Evolutionary conservation across 2,797 vertebrate species (phyloP).

Genomic region (Kryptopterus vitreolus): DNA sequence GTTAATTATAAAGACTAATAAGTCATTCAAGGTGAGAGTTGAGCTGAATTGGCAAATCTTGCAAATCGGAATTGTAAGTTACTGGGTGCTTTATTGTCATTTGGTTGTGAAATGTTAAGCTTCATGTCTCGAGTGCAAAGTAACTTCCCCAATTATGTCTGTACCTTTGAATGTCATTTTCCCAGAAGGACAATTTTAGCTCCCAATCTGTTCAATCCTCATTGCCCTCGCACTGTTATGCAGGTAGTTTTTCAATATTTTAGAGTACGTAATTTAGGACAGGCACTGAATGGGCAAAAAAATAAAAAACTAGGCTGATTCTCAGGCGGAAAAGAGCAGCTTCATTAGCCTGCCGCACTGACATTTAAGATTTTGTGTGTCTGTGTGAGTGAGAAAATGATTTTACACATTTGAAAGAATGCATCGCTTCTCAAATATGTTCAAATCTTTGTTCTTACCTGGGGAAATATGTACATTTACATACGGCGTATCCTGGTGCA

Average conservation of each 20-base stretch:
- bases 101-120: neutral
- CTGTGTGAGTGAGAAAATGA: conserved; percentile 45
- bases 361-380: conserved; percentile 49
- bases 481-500: neutral
- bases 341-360: conserved; percentile 57
- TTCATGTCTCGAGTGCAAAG: neutral
- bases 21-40: neutral
- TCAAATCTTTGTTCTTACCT: conserved; percentile 30
- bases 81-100: neutral
- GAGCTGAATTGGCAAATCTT: no score
- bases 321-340: conserved; percentile 50
- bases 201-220: conserved; percentile 2
- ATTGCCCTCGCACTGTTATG: conserved; percentile 38
- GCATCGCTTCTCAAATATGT: conserved; percentile 28
- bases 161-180: conserved; percentile 28
- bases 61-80: neutral
- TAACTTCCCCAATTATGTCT: conserved; percentile 14
- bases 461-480: conserved; percentile 36
- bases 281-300: conserved; percentile 25
- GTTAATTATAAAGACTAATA: neutral
- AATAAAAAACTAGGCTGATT: conserved; percentile 34
- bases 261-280: conserved; percentile 19
- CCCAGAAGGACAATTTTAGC: conserved; percentile 21
- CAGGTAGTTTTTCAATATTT: conserved; percentile 30
- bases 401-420: conserved; percentile 45